Conservation (phyloP, 2,113 vertebrate species). For the Lethenteron reissneri region DNA sequence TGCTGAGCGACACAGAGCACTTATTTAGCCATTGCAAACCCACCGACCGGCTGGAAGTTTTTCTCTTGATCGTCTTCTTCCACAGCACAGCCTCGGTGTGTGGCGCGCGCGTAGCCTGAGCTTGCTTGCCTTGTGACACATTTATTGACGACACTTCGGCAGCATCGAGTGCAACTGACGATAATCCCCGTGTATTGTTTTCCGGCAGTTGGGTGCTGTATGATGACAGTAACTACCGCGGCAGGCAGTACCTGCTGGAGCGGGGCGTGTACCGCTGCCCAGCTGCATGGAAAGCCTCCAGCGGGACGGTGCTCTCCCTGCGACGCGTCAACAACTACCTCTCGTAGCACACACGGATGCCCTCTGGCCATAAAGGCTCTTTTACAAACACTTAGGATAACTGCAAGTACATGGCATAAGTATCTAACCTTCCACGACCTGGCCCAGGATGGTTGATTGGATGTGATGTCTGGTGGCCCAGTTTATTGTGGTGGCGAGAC, state of each 20-base stretch:
- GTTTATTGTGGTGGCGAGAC: no score
- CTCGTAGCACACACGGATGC: slow-evolving; percentile 27
- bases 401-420: slow-evolving; percentile 10
- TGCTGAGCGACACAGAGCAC: no score
- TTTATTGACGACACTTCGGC: not conserved
- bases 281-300: slow-evolving; percentile 49
- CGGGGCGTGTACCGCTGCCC: slow-evolving; percentile 48
- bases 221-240: slow-evolving; percentile 66
- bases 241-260: slow-evolving; percentile 68
- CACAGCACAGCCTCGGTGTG: not conserved
- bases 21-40: no score
- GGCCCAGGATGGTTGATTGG: not conserved
- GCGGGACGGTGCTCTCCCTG: slow-evolving; percentile 54
- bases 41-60: no score
- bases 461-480: not conserved
- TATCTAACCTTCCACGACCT: not conserved
- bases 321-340: slow-evolving; percentile 49
- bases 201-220: slow-evolving; percentile 62
- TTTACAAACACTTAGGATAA: slow-evolving; percentile 18
- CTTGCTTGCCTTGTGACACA: not conserved
- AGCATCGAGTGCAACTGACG: not conserved
- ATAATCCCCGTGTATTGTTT: not conserved
- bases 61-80: not conserved
- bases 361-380: slow-evolving; percentile 9
- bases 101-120: not conserved